Conservation (phyloP, 2,113 vertebrate species). For the Microtus ochrogaster region DNA sequence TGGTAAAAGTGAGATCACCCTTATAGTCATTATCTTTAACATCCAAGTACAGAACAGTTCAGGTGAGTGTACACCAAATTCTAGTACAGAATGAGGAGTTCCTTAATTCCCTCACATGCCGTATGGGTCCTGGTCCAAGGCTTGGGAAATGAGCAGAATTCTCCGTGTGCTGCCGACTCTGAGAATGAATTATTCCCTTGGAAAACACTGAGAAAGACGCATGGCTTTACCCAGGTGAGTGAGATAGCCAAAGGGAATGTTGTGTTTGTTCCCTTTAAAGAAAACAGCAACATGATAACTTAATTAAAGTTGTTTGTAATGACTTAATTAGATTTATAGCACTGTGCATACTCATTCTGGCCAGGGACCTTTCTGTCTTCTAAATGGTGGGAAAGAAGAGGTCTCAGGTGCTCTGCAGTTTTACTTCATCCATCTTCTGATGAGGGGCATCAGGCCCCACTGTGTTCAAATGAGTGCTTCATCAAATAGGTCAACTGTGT, state of each 20-base stretch:
- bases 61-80: background rate
- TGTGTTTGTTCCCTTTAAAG: constrained; percentile 59
- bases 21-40: background rate
- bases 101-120: background rate
- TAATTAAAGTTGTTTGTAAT: constrained; percentile 83
- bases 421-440: constrained; percentile 85
- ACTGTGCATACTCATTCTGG: constrained; percentile 80
- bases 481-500: constrained; percentile 87
- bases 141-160: background rate
- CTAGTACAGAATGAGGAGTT: background rate
- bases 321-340: constrained; percentile 86
- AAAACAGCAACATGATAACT: constrained; percentile 80
- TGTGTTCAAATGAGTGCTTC: constrained; percentile 87
- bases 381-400: constrained; percentile 78
- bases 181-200: background rate
- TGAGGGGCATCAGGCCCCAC: constrained; percentile 80
- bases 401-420: constrained; percentile 81
- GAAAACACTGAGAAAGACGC: background rate
- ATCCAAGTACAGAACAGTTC: background rate
- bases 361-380: constrained; percentile 83
- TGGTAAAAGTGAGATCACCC: background rate
- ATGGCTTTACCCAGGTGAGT: background rate
- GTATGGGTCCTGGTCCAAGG: background rate
- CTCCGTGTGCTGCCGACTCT: background rate
- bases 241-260: constrained; percentile 29